Percentiles rank a stretch among this genome's conserved stretches.
phyloP scores from a whole-genome alignment of 1,140 invertebrate genomes.

The Drosophila arizonae region DNA sequence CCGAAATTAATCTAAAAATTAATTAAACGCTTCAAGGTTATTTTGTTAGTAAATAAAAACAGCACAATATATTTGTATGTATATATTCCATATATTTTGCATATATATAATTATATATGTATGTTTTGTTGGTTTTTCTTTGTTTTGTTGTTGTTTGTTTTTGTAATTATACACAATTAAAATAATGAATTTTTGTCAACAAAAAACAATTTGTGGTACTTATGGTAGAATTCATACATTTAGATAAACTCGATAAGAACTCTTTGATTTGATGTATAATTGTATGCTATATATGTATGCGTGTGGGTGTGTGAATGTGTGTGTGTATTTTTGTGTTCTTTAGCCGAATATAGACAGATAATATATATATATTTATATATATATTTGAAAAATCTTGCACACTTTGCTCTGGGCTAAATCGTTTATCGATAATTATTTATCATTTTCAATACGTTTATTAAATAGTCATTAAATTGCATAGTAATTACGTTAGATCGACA shows the following conservation, averaged over 20 bases:
- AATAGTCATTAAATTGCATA: conserved; percentile 30
- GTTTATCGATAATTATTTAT: conserved; percentile 22
- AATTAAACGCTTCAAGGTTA: background rate
- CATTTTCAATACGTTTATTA: conserved; percentile 11
- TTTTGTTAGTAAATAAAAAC: background rate
- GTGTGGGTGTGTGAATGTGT: conserved; percentile 4
- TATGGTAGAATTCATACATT: conserved; percentile 50
- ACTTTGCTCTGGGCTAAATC: conserved; percentile 17
- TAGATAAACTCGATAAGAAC: conserved; percentile 36
- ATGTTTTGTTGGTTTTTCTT: conserved; percentile 37
- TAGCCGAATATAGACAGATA: background rate
- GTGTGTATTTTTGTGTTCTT: conserved; percentile 3
- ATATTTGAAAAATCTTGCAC: conserved; percentile 30
- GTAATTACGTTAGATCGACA: conserved; percentile 42
- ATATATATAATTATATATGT: conserved; percentile 57
- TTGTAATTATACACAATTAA: conserved; percentile 51
- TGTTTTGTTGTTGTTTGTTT: conserved; percentile 15
- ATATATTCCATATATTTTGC: conserved; percentile 62
- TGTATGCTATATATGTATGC: background rate
- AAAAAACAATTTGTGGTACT: conserved; percentile 60
- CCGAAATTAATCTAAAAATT: background rate
- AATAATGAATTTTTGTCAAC: conserved; percentile 53
- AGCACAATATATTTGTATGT: conserved; percentile 24
- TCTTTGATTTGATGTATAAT: conserved; percentile 25
- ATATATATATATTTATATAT: conserved; percentile 8